Evolutionary conservation across 2,888 invertebrate genomes (phyloP).

Genomic region (Cyclophora punctaria): DNA sequence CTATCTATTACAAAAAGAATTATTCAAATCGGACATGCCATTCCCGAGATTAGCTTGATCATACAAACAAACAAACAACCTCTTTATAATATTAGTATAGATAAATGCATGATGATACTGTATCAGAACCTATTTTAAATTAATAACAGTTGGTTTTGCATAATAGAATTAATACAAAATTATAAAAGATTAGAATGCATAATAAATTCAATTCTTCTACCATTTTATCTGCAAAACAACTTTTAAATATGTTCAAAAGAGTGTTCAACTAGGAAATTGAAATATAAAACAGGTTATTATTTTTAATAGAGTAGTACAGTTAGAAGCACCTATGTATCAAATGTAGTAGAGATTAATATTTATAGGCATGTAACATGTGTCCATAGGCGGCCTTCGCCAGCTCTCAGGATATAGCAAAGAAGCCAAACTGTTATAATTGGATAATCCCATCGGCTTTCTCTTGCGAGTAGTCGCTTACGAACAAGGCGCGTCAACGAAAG

Average conservation of each 20-base stretch:
- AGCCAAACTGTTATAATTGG: slow-evolving; percentile 70
- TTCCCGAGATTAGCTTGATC: too few relatives aligned
- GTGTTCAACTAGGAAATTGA: neutral
- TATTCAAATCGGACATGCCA: too few relatives aligned
- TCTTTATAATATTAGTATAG: too few relatives aligned
- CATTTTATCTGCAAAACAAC: too few relatives aligned
- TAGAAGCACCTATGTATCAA: neutral
- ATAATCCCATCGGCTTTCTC: slow-evolving; percentile 64
- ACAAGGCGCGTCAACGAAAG: slow-evolving; percentile 54
- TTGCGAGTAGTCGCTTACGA: slow-evolving; percentile 41
- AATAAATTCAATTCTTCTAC: too few relatives aligned
- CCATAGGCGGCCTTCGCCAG: slow-evolving; percentile 38
- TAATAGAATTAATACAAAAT: too few relatives aligned
- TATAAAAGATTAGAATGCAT: too few relatives aligned
- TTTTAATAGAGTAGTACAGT: neutral
- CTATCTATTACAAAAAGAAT: too few relatives aligned
- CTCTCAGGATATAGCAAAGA: slow-evolving; percentile 47
- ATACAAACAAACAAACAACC: too few relatives aligned
- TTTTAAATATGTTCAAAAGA: neutral
- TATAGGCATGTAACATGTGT: slow-evolving; percentile 5
- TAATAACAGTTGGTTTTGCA: too few relatives aligned
- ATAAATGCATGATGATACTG: too few relatives aligned
- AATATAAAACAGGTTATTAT: slow-evolving; percentile 10
- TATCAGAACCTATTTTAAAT: too few relatives aligned
- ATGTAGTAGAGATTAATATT: neutral